Conservation (phyloP, 2,113 vertebrate genomes). For the Pachycephala philippinensis region DNA sequence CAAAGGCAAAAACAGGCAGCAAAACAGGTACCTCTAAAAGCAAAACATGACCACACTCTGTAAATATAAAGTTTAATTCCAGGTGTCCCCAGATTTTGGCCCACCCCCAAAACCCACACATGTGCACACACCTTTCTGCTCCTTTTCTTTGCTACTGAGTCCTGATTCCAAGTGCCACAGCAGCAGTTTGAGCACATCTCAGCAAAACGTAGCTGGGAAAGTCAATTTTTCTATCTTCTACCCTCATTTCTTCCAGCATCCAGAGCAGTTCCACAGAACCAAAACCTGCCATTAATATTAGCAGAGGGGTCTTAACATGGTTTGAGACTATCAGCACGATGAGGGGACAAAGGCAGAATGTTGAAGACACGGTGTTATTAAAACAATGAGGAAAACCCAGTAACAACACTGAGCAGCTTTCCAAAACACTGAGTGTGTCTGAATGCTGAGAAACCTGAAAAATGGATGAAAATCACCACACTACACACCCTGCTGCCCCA, state of each 20-base stretch:
- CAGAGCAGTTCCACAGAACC: neutral
- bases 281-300: neutral
- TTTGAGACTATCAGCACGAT: neutral
- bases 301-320: neutral
- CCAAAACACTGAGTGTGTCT: neutral
- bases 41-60: neutral
- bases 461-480: neutral
- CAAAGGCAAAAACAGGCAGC: neutral
- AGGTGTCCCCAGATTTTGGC: neutral
- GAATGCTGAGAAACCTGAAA: neutral
- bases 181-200: neutral
- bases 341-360: neutral
- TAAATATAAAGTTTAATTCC: neutral
- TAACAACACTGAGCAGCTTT: neutral
- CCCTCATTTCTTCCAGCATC: neutral
- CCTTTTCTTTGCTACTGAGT: neutral
- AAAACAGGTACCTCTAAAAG: neutral
- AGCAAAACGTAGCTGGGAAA: neutral
- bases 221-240: neutral
- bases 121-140: fast-evolving
- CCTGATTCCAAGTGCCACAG: neutral
- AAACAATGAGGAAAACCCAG: fast-evolving
- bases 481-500: neutral
- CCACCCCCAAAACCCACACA: neutral
- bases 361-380: neutral